A percentile compares a stretch with the other conserved stretches of the same genome.
Evolutionary conservation across 2,113 vertebrate genomes (phyloP).

Genomic region (Trachemys scripta): DNA sequence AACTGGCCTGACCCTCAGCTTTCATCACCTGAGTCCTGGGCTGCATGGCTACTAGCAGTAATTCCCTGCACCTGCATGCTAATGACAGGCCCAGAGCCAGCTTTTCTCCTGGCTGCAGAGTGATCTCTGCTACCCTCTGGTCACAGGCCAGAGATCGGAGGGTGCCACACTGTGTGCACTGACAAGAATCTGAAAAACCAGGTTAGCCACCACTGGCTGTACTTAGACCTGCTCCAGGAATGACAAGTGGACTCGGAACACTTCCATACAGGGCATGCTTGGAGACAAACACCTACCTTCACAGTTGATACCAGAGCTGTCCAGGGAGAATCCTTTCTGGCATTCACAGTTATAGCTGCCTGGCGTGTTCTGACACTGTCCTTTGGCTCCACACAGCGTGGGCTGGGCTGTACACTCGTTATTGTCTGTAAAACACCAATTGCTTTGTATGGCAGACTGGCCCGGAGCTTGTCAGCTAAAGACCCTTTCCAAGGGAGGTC

Average conservation of each 20-base stretch:
- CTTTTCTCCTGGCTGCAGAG: neutral
- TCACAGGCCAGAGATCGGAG: neutral
- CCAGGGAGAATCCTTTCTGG: constrained; percentile 90
- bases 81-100: neutral
- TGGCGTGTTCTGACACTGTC: constrained; percentile 87
- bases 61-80: neutral
- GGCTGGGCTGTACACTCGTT: constrained; percentile 88
- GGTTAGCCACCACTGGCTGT: neutral
- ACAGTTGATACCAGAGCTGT: constrained; percentile 85
- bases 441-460: accelerated
- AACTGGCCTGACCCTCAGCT: too few species aligned
- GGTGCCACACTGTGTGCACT: accelerated
- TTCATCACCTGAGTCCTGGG: neutral
- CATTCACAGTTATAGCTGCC: constrained; percentile 96
- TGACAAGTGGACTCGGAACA: accelerated
- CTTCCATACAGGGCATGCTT: accelerated
- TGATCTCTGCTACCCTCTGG: neutral
- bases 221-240: neutral
- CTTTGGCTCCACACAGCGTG: constrained; percentile 85
- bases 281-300: constrained; percentile 83
- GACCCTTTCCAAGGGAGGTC: neutral
- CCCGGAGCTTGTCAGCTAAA: neutral
- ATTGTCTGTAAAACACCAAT: constrained; percentile 82
- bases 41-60: neutral
- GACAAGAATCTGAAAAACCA: neutral